phyloP scores from a whole-genome alignment of 2,113 vertebrate species.

The Pycnonotus jocosus region DNA sequence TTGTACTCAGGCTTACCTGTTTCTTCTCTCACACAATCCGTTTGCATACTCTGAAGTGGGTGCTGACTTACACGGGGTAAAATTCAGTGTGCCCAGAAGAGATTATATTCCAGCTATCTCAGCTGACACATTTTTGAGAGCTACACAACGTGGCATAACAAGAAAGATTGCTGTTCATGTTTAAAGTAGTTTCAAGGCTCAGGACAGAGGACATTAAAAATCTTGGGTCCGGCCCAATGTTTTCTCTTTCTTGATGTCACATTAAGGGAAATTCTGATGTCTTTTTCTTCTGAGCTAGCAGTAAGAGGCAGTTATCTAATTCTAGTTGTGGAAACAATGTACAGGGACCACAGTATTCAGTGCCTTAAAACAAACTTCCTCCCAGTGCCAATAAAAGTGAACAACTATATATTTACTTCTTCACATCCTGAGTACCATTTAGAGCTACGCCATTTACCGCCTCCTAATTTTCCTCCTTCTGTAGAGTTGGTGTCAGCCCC shows the following conservation, averaged over 20 bases:
- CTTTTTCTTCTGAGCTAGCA: neutral
- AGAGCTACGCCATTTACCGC: neutral
- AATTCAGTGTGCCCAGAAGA: neutral
- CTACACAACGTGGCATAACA: rapidly evolving
- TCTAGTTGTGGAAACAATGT: neutral
- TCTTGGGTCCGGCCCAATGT: neutral
- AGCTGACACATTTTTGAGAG: neutral
- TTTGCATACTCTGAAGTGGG: neutral
- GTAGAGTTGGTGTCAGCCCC: neutral
- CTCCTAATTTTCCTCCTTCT: neutral
- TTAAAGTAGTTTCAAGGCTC: neutral
- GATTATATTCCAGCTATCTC: neutral
- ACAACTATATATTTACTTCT: neutral
- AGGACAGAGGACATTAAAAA: neutral
- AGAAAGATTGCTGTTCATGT: neutral
- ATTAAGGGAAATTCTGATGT: neutral
- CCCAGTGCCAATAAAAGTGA: neutral
- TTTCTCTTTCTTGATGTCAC: neutral
- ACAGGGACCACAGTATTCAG: neutral
- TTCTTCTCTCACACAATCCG: neutral
- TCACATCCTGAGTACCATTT: neutral
- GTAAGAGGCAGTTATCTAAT: neutral
- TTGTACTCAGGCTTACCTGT: neutral
- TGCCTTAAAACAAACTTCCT: neutral
- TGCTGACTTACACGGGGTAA: neutral